Base-by-base conservation (phyloP, 2,888 invertebrate species). In the Dryomyza anilis region DNA sequence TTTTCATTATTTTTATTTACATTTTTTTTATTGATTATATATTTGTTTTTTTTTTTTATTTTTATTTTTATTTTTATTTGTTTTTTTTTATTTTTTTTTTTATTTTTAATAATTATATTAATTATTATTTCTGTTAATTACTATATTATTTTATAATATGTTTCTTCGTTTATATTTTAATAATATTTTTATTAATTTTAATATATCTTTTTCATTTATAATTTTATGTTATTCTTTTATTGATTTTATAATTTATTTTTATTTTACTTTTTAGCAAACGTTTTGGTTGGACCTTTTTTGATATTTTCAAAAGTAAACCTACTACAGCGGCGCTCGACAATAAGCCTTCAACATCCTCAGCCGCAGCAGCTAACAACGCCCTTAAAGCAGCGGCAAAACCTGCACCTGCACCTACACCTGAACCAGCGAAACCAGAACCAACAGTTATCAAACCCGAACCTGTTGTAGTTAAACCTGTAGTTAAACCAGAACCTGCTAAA, bases 281-380 rank as follows among this genome's bases (percentile, higher is more conserved):
- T 73, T 79, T 82, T 72, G 79, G 79, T 71, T 82, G 83, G 83
- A 74, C 75, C 70, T 79, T 76, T 70, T 78, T 80, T 74, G 76
- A 74, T 75, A 77, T 81, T 73, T 80, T 83, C 71, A 77, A 76
- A 70, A 70, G 70, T 43, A 63, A 61, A 57, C 64, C 70, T 36
- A 64, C 67, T 19, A 60, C 55, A 36, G 52, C 57, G 16, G 48
- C 30, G n/a, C 19, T 53, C 29, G 61, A 74, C 66, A 68, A 75
- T 58, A 77, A 74, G 63, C 70, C 74, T 16, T 61, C 71, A 5
- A 66, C 69, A 23, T 60, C 65, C 27, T 60, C 36, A 39, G 33
- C 36, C 27, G 43, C 52, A 63, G 25, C 50, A 19, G 19, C 56
- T 3, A 57, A 30, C 27, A 19, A 43, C 7, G 25, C 23, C 16